phyloP scores from a whole-genome alignment of 2,113 vertebrate species.

The Chionomys nivalis region DNA sequence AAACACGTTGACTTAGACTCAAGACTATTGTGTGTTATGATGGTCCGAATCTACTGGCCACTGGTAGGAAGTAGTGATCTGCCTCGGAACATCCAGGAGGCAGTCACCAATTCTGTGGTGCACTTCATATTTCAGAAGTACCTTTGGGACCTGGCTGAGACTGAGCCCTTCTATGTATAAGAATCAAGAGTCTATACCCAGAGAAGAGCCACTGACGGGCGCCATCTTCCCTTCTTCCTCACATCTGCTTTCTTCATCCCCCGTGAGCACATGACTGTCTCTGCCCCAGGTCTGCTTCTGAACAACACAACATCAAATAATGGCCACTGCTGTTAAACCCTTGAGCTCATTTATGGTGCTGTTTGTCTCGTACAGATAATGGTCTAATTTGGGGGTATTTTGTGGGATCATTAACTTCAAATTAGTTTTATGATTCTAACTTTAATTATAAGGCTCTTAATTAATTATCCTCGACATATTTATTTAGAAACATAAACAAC shows the following conservation, averaged over 20 bases:
- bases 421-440: background rate
- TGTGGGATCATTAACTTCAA: constrained; percentile 27
- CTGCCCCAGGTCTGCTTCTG: background rate
- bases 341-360: background rate
- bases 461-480: background rate
- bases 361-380: background rate
- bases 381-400: background rate
- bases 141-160: background rate
- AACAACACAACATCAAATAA: background rate
- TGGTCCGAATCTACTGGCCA: no score
- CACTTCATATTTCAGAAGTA: background rate
- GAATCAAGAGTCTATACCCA: background rate
- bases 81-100: background rate
- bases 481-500: constrained; percentile 54
- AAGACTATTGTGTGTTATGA: background rate
- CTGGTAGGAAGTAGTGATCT: background rate
- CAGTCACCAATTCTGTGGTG: background rate
- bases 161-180: background rate
- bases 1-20: background rate
- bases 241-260: background rate
- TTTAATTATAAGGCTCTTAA: constrained; percentile 9
- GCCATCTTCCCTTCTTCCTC: no score
- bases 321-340: background rate
- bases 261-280: background rate
- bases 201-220: background rate